Evolutionary conservation across 2,797 vertebrate genomes (phyloP).

Genomic region (Anguilla megastoma): DNA sequence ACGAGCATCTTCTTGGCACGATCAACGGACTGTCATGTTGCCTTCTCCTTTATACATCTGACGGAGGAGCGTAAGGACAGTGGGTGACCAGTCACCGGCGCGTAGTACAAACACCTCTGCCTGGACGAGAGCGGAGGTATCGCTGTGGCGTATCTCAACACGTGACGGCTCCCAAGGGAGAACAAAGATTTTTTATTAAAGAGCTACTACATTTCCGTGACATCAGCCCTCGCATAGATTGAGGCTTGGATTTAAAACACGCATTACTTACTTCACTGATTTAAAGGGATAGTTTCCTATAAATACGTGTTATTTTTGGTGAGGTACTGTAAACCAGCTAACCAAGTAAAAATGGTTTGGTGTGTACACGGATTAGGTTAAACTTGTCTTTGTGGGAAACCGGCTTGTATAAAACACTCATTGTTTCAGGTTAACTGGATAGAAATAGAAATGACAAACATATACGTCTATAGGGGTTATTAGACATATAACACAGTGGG

Average conservation of each 20-base stretch:
- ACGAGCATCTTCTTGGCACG: conserved; percentile 54
- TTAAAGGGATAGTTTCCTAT: conserved; percentile 4
- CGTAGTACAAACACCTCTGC: conserved; percentile 48
- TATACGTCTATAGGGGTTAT: background rate
- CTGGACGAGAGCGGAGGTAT: conserved; percentile 41
- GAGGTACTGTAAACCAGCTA: background rate
- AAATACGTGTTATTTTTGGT: conserved; percentile 39
- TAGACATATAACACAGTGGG: background rate
- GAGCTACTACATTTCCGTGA: conserved; percentile 29
- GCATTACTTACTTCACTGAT: background rate
- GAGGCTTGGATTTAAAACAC: background rate
- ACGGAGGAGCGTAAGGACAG: conserved; percentile 32
- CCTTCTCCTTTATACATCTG: conserved; percentile 40
- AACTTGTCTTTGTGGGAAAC: background rate
- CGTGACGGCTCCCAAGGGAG: conserved; percentile 48
- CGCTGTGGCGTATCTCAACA: conserved; percentile 43
- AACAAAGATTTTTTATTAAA: conserved; percentile 44
- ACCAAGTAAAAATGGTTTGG: background rate
- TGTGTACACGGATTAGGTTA: background rate
- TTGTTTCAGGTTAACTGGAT: background rate
- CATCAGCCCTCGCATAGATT: background rate
- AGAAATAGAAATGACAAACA: background rate
- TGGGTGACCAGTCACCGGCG: conserved; percentile 46
- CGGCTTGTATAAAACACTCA: background rate
- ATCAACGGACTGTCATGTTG: conserved; percentile 46